Conservation (phyloP, 1,140 invertebrate genomes). For the Drosophila sechellia region DNA sequence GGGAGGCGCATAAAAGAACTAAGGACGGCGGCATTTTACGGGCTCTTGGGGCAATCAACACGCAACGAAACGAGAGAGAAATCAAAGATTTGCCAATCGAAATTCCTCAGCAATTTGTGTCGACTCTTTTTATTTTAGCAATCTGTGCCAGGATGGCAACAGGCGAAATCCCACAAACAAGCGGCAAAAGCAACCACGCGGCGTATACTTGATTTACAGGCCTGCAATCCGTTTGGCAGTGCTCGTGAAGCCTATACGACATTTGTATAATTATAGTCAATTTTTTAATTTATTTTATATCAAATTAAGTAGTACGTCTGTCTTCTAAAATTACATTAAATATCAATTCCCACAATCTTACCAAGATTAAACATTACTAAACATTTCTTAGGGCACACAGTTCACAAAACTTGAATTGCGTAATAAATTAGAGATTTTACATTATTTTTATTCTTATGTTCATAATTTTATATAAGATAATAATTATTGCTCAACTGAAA, state of each 20-base stretch:
- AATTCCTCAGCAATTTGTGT: conserved; percentile 39
- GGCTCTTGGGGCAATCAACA: conserved; percentile 56
- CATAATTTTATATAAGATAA: too few relatives aligned
- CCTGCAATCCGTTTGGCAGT: neutral
- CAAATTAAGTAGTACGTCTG: too few relatives aligned
- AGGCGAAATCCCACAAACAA: conserved; percentile 1
- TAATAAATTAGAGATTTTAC: too few relatives aligned
- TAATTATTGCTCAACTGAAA: too few relatives aligned
- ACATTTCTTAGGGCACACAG: too few relatives aligned
- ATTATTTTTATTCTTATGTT: too few relatives aligned
- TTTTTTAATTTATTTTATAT: neutral
- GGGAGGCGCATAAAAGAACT: conserved; percentile 4
- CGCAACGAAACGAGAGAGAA: conserved; percentile 15
- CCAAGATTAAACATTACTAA: too few relatives aligned
- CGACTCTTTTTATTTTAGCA: conserved; percentile 11
- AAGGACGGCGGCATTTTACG: conserved; percentile 22
- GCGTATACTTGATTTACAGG: conserved; percentile 5
- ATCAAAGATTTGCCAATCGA: conserved; percentile 53
- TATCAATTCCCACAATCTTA: too few relatives aligned
- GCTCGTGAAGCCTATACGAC: neutral
- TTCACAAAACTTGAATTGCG: too few relatives aligned
- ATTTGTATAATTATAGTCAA: neutral
- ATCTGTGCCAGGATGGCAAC: conserved; percentile 7
- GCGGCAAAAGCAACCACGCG: conserved; percentile 12
- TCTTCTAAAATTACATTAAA: too few relatives aligned